Conservation (phyloP, 2,888 invertebrate genomes). For the Chamaedrilus cognettii region DNA sequence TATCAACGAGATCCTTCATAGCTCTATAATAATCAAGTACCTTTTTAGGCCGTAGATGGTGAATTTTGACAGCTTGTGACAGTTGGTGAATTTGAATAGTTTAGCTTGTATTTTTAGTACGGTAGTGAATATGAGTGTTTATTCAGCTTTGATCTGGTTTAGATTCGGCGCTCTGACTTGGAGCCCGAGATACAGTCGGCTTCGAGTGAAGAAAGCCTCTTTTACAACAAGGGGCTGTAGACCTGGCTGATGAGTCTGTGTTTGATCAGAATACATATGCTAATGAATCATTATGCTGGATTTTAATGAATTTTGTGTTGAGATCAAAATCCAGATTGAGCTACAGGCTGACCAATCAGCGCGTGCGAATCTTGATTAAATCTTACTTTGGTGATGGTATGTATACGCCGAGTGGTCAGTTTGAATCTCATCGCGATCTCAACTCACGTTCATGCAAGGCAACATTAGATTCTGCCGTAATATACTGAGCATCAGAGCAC, state of each 20-base stretch:
- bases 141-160: constrained; percentile 20
- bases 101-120: constrained; percentile 5
- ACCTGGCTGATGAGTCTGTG: not conserved
- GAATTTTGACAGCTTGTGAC: not conserved
- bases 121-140: not conserved
- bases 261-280: not conserved
- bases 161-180: constrained; percentile 47
- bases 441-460: no score
- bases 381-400: no score
- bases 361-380: no score
- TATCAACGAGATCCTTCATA: not conserved
- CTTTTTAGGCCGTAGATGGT: not conserved
- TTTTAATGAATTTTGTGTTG: no score
- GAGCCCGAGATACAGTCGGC: constrained; percentile 49
- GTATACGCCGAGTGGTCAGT: no score
- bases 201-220: constrained; percentile 46
- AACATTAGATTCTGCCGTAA: no score
- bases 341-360: no score
- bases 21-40: not conserved
- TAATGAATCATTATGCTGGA: no score
- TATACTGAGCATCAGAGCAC: no score
- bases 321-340: no score
- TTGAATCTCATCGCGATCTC: no score
- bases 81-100: not conserved
- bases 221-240: constrained; percentile 57